Evolutionary conservation across 2,113 vertebrate genomes (phyloP).

Genomic region (Hyaena hyaena): DNA sequence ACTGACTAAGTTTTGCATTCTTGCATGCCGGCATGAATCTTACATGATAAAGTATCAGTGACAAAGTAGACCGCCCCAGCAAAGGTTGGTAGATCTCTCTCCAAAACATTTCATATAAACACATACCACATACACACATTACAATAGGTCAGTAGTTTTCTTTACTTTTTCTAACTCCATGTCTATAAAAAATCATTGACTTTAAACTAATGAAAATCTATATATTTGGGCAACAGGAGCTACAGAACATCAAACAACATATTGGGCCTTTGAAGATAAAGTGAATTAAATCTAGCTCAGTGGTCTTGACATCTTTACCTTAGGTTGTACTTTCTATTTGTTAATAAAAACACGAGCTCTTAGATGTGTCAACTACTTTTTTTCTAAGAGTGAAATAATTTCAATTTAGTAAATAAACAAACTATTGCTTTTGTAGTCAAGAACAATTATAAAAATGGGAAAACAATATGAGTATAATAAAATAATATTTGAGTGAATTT

Average conservation of each 20-base stretch:
- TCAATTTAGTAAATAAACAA: background rate
- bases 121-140: background rate
- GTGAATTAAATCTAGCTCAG: background rate
- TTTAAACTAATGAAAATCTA: conserved; percentile 41
- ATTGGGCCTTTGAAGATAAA: conserved; percentile 10
- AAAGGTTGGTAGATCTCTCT: background rate
- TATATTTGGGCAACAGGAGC: background rate
- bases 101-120: background rate
- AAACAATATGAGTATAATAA: conserved; percentile 6
- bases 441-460: conserved; percentile 18
- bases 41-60: background rate
- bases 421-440: background rate
- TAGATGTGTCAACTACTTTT: background rate
- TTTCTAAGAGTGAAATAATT: conserved; percentile 19
- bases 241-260: background rate
- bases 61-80: background rate
- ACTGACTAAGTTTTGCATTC: background rate
- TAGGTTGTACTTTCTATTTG: background rate
- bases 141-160: background rate
- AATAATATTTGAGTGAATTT: conserved; percentile 44
- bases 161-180: background rate
- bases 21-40: background rate
- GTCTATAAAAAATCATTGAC: conserved; percentile 20
- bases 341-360: background rate
- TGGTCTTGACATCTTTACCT: background rate